Conservation (phyloP, 2,888 invertebrate species). For the Melieria picta region DNA sequence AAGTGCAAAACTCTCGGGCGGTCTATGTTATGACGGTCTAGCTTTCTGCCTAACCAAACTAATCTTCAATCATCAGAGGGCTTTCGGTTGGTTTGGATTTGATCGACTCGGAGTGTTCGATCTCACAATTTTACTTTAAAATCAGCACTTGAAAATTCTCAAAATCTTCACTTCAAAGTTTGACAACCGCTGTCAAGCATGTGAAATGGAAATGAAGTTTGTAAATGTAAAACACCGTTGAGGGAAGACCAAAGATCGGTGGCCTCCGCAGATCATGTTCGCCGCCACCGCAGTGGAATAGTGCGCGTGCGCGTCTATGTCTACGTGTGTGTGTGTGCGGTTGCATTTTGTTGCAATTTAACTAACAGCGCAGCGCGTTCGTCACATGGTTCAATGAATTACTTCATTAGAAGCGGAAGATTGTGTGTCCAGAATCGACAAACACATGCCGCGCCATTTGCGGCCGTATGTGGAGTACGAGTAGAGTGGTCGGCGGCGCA, state of each 20-base stretch:
- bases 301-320: neutral
- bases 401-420: constrained; percentile 58
- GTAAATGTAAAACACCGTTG: neutral
- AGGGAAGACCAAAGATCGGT: neutral
- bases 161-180: no score
- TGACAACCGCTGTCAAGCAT: no score
- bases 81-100: no score
- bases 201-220: neutral
- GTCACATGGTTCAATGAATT: constrained; percentile 60
- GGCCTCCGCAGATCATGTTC: neutral
- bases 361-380: constrained; percentile 40
- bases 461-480: neutral
- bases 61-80: no score
- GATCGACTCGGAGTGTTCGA: no score
- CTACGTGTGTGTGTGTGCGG: neutral
- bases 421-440: neutral
- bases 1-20: no score
- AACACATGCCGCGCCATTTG: neutral
- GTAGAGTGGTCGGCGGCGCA: neutral
- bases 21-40: no score
- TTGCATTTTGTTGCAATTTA: constrained; percentile 1
- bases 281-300: neutral
- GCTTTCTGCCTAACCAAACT: no score
- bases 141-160: no score
- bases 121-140: no score